phyloP scores from a whole-genome alignment of 2,113 vertebrate genomes.

The Amphiprion ocellaris region DNA sequence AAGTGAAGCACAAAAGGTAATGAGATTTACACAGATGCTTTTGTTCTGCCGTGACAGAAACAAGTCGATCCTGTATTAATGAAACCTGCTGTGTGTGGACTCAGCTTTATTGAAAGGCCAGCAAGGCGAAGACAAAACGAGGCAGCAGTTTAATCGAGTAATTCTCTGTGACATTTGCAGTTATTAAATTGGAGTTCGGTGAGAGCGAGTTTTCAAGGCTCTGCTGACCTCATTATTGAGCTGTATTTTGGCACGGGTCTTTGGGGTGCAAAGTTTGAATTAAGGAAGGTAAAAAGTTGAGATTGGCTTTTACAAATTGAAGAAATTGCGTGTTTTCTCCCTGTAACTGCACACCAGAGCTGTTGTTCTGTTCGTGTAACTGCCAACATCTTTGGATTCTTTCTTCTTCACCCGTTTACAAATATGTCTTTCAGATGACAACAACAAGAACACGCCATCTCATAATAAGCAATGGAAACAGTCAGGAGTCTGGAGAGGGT shows the following conservation, averaged over 20 bases:
- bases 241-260: neutral
- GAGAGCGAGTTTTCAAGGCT: neutral
- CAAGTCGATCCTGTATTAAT: neutral
- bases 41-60: neutral
- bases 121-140: neutral
- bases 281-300: neutral
- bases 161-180: slow-evolving; percentile 8
- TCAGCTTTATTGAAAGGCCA: neutral
- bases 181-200: neutral
- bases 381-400: slow-evolving; percentile 15
- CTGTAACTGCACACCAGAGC: neutral
- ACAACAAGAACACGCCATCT: slow-evolving; percentile 10
- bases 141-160: neutral
- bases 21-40: neutral
- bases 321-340: neutral
- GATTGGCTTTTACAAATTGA: neutral
- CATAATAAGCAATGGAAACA: slow-evolving; percentile 12
- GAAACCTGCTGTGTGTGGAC: slow-evolving; percentile 9
- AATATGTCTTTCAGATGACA: slow-evolving; percentile 22
- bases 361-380: slow-evolving; percentile 13
- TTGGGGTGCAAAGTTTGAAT: neutral
- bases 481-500: neutral
- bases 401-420: slow-evolving; percentile 26
- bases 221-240: slow-evolving; percentile 5
- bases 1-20: neutral